phyloP scores from a whole-genome alignment of 2,888 invertebrate genomes.

The Archaeoteleia sp. region DNA sequence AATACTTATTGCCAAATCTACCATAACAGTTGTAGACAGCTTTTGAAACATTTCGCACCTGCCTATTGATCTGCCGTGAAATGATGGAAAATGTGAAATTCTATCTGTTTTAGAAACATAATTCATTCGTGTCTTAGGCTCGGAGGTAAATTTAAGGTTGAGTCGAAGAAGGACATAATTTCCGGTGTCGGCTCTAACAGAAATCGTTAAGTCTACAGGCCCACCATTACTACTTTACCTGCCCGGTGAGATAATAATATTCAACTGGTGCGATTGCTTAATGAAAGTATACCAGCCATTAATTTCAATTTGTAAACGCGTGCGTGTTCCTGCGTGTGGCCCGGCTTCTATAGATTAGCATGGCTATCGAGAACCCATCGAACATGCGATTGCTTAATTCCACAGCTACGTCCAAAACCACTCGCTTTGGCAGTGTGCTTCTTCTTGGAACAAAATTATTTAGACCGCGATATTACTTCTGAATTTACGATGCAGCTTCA shows the following conservation, averaged over 20 bases:
- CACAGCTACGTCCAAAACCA: constrained; percentile 53
- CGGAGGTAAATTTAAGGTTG: not conserved
- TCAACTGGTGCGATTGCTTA: constrained; percentile 50
- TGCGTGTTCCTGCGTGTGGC: constrained; percentile 51
- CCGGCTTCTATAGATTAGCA: constrained; percentile 62
- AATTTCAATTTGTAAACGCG: constrained; percentile 51
- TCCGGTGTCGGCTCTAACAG: constrained; percentile 24
- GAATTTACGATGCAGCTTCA: constrained; percentile 26
- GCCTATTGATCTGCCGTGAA: constrained; percentile 1
- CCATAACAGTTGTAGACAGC: too few relatives aligned
- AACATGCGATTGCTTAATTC: constrained; percentile 68
- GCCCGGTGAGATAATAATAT: constrained; percentile 48
- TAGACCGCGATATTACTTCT: constrained; percentile 41
- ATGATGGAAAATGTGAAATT: not conserved
- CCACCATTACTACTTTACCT: constrained; percentile 40
- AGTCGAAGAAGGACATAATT: constrained; percentile 8
- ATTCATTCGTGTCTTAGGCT: not conserved
- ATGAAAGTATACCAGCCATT: constrained; percentile 52
- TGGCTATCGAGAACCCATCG: constrained; percentile 68
- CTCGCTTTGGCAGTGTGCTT: constrained; percentile 28
- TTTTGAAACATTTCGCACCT: too few relatives aligned
- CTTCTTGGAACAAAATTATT: constrained; percentile 42
- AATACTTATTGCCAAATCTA: too few relatives aligned
- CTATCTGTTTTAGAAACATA: not conserved
- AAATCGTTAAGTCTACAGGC: constrained; percentile 33